Evolutionary conservation across 2,888 invertebrate species (phyloP).

Genomic region (Tromatobia lineatoria): DNA sequence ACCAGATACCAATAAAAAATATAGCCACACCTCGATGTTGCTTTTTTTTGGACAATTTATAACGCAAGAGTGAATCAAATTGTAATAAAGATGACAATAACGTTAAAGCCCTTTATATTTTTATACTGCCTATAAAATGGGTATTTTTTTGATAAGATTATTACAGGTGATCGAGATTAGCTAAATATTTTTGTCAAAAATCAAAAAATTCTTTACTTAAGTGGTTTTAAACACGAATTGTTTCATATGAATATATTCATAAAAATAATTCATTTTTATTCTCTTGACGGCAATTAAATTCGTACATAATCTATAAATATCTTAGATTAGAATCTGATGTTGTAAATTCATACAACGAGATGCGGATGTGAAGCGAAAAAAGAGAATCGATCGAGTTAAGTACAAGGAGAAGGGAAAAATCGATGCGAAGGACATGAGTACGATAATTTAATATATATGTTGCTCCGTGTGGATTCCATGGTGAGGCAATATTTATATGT

Average conservation of each 20-base stretch:
- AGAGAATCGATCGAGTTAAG: constrained; percentile 40
- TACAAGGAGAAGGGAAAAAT: constrained; percentile 35
- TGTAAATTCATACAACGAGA: constrained; percentile 36
- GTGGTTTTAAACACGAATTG: no score
- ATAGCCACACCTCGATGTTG: neutral
- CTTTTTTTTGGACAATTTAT: neutral
- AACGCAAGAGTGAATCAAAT: neutral
- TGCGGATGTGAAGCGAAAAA: constrained; percentile 9
- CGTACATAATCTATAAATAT: constrained; percentile 12
- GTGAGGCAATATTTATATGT: constrained; percentile 28
- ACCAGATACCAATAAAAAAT: constrained; percentile 4
- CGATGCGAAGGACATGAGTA: constrained; percentile 44
- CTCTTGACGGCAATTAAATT: neutral
- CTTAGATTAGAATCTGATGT: constrained; percentile 1
- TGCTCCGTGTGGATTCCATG: constrained; percentile 22
- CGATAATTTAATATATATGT: constrained; percentile 48
- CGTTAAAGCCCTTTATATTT: neutral
- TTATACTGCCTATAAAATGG: neutral
- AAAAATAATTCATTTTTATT: no score
- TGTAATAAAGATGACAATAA: neutral
- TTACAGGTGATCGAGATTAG: no score
- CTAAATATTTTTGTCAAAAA: no score
- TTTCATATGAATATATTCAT: no score
- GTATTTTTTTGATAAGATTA: neutral
- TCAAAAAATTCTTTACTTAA: no score